A percentile compares a stretch with the other conserved stretches of the same genome.
These are phyloP conservation scores for Galerucella pusilla DNA, from an alignment of 2,888 invertebrate genomes.

Conservation along the genomic window DNA sequence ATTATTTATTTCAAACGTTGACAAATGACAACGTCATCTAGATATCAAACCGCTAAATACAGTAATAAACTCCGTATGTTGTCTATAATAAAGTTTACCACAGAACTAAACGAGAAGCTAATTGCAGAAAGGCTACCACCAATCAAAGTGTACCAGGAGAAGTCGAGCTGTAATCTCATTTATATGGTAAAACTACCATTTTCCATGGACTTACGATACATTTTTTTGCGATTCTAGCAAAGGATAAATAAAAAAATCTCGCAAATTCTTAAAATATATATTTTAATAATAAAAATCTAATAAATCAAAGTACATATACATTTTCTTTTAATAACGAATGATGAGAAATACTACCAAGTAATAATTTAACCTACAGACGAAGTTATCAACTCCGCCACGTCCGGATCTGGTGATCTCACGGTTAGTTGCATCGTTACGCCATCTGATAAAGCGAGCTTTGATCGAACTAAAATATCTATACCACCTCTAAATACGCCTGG, in stretches of 20 bases:
- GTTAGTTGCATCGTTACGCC: slow-evolving; percentile 96
- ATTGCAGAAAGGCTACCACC: no score
- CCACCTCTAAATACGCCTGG: slow-evolving; percentile 89
- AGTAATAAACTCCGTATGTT: no score
- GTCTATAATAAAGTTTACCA: no score
- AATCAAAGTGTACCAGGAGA: no score
- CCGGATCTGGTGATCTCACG: slow-evolving; percentile 86
- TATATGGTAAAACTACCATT: no score
- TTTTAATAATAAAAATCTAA: slow-evolving; percentile 9
- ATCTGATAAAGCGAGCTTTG: slow-evolving; percentile 82
- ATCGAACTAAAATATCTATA: slow-evolving; percentile 86
- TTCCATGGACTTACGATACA: no score
- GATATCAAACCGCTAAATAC: no score
- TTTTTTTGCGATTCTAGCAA: neutral
- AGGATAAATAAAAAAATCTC: neutral
- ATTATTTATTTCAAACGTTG: no score
- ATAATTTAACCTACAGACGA: slow-evolving; percentile 81
- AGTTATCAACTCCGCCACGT: slow-evolving; percentile 87
- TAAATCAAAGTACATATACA: slow-evolving; percentile 19
- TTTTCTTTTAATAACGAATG: neutral
- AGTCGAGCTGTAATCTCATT: no score
- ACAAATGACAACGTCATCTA: no score
- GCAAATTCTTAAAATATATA: neutral
- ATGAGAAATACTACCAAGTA: neutral
- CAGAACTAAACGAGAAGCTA: no score